Conservation (phyloP, 2,797 vertebrate species). For the Nannoperca obscura region DNA sequence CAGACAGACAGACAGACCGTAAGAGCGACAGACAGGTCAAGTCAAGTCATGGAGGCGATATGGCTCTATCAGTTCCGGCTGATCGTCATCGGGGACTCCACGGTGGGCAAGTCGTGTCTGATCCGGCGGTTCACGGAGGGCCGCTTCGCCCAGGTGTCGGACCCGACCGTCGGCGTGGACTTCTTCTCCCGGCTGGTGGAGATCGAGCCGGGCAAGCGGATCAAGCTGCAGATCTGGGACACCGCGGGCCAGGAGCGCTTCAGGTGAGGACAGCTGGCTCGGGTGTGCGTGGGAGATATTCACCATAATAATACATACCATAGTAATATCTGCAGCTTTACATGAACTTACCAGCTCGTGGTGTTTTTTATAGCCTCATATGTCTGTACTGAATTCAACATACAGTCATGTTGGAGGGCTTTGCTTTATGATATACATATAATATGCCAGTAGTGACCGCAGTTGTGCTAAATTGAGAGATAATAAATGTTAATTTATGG, state of each 20-base stretch:
- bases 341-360: too few species aligned
- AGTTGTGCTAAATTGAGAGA: background rate
- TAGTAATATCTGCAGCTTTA: too few species aligned
- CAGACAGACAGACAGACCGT: background rate
- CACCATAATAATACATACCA: too few species aligned
- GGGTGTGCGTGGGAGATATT: background rate
- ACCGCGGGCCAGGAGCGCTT: slow-evolving; percentile 94
- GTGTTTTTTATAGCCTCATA: too few species aligned
- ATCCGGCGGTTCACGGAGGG: slow-evolving; percentile 97
- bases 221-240: slow-evolving; percentile 97
- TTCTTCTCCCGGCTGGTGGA: slow-evolving; percentile 98
- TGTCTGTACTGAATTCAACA: background rate
- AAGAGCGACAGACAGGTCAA: slow-evolving; percentile 19
- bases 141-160: slow-evolving; percentile 95
- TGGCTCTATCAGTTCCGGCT: slow-evolving; percentile 98
- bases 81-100: slow-evolving; percentile 98
- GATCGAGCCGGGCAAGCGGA: slow-evolving; percentile 95
- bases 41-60: slow-evolving; percentile 84
- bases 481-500: background rate
- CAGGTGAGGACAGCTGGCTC: slow-evolving; percentile 80
- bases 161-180: slow-evolving; percentile 97
- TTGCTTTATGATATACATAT: background rate
- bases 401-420: background rate
- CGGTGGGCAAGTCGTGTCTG: slow-evolving; percentile 96
- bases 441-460: background rate